A percentile compares a stretch with the other conserved stretches of the same genome.
These are phyloP conservation scores for Mythimna albipuncta DNA, from an alignment of 2,888 invertebrate genomes.

Conservation along the genomic window DNA sequence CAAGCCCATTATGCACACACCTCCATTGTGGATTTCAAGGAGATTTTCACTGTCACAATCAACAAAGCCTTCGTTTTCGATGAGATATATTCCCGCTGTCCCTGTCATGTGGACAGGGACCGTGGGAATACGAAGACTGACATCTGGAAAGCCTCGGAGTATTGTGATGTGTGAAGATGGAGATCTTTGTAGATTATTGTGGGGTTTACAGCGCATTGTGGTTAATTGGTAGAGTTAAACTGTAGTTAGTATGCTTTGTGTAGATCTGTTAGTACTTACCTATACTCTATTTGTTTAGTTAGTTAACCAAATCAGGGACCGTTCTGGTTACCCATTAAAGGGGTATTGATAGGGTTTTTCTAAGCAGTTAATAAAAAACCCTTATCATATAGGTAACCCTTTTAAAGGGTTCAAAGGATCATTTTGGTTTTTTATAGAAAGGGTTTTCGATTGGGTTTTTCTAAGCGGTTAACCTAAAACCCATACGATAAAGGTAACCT, in stretches of 20 bases:
- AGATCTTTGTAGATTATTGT: slow-evolving; percentile 30
- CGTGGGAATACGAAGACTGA: slow-evolving; percentile 16
- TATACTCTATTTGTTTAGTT: too few species aligned
- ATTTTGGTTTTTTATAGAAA: too few species aligned
- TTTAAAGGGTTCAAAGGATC: too few species aligned
- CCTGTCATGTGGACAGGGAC: slow-evolving; percentile 32
- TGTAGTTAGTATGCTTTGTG: not conserved
- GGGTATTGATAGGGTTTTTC: too few species aligned
- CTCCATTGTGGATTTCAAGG: slow-evolving; percentile 41
- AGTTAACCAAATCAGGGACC: too few species aligned
- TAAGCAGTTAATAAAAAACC: too few species aligned
- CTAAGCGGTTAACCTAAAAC: too few species aligned
- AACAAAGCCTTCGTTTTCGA: slow-evolving; percentile 50
- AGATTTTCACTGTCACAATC: slow-evolving; percentile 56
- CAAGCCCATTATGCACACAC: slow-evolving; percentile 33
- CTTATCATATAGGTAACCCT: too few species aligned
- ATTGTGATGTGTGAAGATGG: slow-evolving; percentile 29
- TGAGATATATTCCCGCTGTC: slow-evolving; percentile 38
- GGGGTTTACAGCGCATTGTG: slow-evolving; percentile 3
- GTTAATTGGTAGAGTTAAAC: slow-evolving; percentile 17
- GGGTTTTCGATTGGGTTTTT: too few species aligned
- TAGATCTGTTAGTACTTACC: not conserved
- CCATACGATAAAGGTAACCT: too few species aligned
- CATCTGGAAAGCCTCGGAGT: slow-evolving; percentile 21
- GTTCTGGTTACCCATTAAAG: too few species aligned